Evolutionary conservation across 2,797 vertebrate species (phyloP), one percentile per base, ranked within the genome.

Genomic region (Enteromius trimaculatus): DNA sequence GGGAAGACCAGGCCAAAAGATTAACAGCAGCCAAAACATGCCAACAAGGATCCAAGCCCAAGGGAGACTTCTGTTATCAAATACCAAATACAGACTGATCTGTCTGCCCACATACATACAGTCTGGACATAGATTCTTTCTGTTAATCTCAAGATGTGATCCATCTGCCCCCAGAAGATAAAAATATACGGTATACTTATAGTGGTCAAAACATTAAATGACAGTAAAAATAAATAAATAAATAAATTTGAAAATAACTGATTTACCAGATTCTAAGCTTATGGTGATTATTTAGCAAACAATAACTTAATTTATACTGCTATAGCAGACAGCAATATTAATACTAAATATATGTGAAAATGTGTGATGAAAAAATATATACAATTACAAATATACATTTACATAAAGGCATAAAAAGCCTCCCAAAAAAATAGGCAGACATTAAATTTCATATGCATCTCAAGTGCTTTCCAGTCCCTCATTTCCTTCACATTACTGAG

Each of bases 381-480:
- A 39, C 39, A 39, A 39, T 39, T 39, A 71, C 11, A 31, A 31
- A 9, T 23, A 0, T 19, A 62, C 5, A 44, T 37, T 13, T 17
- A 34, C 31, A 26, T 34, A 23, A 49, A 39, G 49, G 14, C 42
- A 65, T 39, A 71, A 58, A 72, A 80, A 62, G 23, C 11, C 19
- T 29, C 42, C 10, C 39, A 26, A 51, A 88, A 31, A 86, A 86
- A 84, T 79, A 88, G 86, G 83, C 87, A 87, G 81, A 74, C 66
- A 82, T 74, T 72, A 85, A 75, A 80, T 70, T 83, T 85, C 72
- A 85, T 84, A 65, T 81, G 81, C 79, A 78, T 34, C 83, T 65
- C 47, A 83, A 81, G 74, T 68, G 78, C 72, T 64, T 76, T 82
- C 83, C n/a, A 87, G 60, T 47, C 42, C 65, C 80, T 72, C 71